Base-by-base conservation (phyloP, 2,888 invertebrate species). In the Eilema sororculum region DNA sequence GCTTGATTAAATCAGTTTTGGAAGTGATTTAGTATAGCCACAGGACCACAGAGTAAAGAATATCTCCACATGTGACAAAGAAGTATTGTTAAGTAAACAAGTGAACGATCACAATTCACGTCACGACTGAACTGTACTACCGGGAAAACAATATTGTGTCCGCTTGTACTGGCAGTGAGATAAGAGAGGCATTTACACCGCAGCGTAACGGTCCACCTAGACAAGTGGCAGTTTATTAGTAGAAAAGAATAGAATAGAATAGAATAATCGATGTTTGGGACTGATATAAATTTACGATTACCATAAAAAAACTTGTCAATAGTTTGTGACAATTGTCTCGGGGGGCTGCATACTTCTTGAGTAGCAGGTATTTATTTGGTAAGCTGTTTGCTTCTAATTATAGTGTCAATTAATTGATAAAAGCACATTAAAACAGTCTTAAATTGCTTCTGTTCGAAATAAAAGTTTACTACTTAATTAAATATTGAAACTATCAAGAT, bases 61-160 rank as follows among this genome's bases (percentile, higher is more conserved):
- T 68, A 75, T 68, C 70, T 75, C 69, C 74, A 74, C 75, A 78
- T 76, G 84, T 85, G 84, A 83, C 83, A 84, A 83, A 81, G 74
- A 61, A 81, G 75, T 79, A 80, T 78, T 73, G 79, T 74, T 78
- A 81, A 81, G 83, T 80, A 82, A 85, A 85, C 81, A 85, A 86
- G 84, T 85, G 80, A 71, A 72, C 63, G 72, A 85, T 84, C 80
- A 75, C 77, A 85, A 87, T 88, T 89, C 87, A 69, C 67, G 83
- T 87, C 90, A 89, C 87, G 88, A 77, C 73, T 73, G 60, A 70
- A 74, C 81, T 80, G 75, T 80, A 81, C 77, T 81, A 78, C 75
- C 75, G 78, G 81, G 82, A 82, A 87, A 89, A 89, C 87, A 87
- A 89, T 89, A 88, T 87, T 84, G 86, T 88, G 81, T 87, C 80